A percentile compares a stretch with the other conserved stretches of the same genome.
Evolutionary conservation across 2,113 vertebrate genomes (phyloP).

Genomic region (Elephantulus edwardii): DNA sequence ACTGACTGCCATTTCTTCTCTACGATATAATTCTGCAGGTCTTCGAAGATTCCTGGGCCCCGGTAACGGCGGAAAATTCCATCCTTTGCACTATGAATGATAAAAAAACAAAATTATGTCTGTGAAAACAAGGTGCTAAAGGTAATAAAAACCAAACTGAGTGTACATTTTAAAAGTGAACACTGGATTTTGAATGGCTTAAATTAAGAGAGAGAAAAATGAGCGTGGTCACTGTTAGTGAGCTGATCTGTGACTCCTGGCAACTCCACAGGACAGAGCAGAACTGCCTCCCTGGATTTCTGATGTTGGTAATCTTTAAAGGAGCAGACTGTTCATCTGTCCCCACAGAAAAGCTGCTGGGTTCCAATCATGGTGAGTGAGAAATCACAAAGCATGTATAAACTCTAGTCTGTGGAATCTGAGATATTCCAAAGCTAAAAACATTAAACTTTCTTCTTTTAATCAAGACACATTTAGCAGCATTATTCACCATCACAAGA

Average conservation of each 20-base stretch:
- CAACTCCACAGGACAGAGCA: too few species aligned
- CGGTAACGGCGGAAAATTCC: constrained; percentile 90
- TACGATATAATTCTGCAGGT: constrained; percentile 87
- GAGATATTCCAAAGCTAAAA: constrained; percentile 8
- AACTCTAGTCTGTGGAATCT: constrained; percentile 38
- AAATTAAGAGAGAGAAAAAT: constrained; percentile 14
- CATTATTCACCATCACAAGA: too few species aligned
- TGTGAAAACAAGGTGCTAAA: background rate
- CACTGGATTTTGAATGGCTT: constrained; percentile 17
- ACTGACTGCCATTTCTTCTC: constrained; percentile 90
- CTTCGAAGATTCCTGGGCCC: constrained; percentile 87
- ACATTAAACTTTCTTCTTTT: background rate
- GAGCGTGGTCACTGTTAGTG: too few species aligned
- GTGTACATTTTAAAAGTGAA: constrained; percentile 7
- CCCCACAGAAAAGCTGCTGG: too few species aligned
- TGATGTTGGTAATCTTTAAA: too few species aligned
- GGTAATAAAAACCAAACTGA: constrained; percentile 10
- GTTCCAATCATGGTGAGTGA: background rate
- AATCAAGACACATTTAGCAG: background rate
- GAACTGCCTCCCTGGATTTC: too few species aligned
- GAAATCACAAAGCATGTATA: background rate
- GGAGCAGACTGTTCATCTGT: too few species aligned
- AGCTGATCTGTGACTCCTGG: too few species aligned
- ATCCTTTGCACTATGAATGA: constrained; percentile 86
- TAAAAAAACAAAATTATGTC: background rate